Percentiles rank a stretch among this genome's conserved stretches.
phyloP scores from a whole-genome alignment of 1,140 invertebrate species.

The Charaxes varanes region DNA sequence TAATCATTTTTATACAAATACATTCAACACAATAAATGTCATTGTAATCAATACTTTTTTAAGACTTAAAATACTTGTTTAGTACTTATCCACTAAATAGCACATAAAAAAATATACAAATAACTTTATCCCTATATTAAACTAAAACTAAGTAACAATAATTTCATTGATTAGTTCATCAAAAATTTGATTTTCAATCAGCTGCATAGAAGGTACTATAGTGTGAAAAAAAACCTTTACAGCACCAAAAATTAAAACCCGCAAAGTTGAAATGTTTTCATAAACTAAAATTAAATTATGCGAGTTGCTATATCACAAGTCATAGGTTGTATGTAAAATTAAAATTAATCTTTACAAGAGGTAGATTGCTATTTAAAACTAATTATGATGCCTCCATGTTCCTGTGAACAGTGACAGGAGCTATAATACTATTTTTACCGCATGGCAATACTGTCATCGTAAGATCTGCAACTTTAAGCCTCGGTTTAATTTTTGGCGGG shows the following conservation, averaged over 20 bases:
- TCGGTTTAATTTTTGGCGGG: conserved; percentile 75
- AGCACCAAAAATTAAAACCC: conserved; percentile 6
- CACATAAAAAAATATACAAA: conserved; percentile 1
- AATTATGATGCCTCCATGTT: conserved; percentile 81
- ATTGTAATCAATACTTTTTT: too few species aligned
- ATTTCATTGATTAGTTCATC: too few species aligned
- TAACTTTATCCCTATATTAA: background rate
- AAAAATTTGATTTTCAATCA: too few species aligned
- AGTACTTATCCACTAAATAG: background rate
- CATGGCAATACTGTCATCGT: conserved; percentile 70
- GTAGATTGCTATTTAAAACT: conserved; percentile 39
- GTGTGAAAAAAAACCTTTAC: background rate
- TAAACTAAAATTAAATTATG: conserved; percentile 5
- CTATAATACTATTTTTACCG: conserved; percentile 82
- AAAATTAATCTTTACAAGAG: conserved; percentile 52
- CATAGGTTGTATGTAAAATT: conserved; percentile 10
- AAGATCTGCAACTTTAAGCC: conserved; percentile 59
- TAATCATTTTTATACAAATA: too few species aligned
- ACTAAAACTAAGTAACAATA: background rate
- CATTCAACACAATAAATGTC: too few species aligned
- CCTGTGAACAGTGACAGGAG: conserved; percentile 91
- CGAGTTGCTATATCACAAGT: conserved; percentile 28
- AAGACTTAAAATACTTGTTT: background rate
- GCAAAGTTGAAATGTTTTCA: conserved; percentile 1
- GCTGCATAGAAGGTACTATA: too few species aligned